Evolutionary conservation across 2,113 vertebrate genomes (phyloP).

Genomic region (Trichomycterus rosablanca): DNA sequence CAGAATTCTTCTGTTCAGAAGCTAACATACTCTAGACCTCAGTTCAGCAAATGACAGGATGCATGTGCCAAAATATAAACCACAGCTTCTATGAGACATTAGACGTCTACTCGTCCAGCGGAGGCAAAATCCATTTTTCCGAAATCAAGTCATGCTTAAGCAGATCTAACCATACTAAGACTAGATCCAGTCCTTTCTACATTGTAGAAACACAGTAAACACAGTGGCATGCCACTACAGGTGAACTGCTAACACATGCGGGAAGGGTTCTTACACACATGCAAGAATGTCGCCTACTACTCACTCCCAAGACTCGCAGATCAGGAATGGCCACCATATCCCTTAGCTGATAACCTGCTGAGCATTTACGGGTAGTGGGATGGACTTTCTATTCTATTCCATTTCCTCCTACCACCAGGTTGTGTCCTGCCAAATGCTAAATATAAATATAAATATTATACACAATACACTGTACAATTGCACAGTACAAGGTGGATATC

Average conservation of each 20-base stretch:
- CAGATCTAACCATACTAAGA: too few relatives aligned
- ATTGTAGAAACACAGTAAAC: too few relatives aligned
- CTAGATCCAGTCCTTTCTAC: too few relatives aligned
- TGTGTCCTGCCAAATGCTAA: neutral
- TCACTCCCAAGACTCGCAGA: too few relatives aligned
- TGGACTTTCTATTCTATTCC: neutral
- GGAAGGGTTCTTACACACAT: constrained; percentile 48
- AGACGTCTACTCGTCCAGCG: constrained; percentile 3
- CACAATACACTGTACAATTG: too few relatives aligned
- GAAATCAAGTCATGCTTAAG: too few relatives aligned
- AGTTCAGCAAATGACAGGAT: constrained; percentile 26
- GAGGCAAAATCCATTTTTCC: too few relatives aligned
- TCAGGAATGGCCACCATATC: neutral
- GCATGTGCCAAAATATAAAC: constrained; percentile 30
- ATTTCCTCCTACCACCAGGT: neutral
- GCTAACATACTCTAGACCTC: constrained; percentile 22
- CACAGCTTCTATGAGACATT: constrained; percentile 29
- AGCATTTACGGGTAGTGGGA: neutral
- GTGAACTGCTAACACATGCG: constrained; percentile 33
- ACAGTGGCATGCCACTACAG: constrained; percentile 41
- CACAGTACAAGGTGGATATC: neutral
- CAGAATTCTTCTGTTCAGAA: constrained; percentile 15
- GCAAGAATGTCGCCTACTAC: too few relatives aligned
- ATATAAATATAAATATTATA: neutral
- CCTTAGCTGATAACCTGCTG: constrained; percentile 1